Conservation (phyloP, 30 jellyfish, hydroid and myxozoan genomes). For the Hydra vulgaris region DNA sequence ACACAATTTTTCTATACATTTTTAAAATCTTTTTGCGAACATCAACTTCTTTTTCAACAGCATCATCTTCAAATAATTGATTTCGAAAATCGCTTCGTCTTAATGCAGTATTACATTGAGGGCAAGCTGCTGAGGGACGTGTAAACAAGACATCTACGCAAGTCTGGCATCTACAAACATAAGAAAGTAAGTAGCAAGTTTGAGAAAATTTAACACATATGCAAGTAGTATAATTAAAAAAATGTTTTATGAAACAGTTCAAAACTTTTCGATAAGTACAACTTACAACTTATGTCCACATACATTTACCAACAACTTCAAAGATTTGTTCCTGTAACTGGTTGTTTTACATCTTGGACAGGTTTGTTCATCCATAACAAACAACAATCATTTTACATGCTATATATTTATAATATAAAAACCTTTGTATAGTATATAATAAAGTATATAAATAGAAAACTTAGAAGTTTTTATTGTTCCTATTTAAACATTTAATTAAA, state of each 20-base stretch:
- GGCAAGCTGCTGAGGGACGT: slow-evolving; percentile 97
- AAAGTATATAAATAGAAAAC: too few species aligned
- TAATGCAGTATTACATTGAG: slow-evolving; percentile 82
- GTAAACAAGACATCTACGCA: slow-evolving; percentile 94
- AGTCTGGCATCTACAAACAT: slow-evolving; percentile 55
- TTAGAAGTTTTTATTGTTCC: too few species aligned
- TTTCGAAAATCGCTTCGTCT: slow-evolving; percentile 85
- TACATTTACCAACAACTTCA: slow-evolving; percentile 71
- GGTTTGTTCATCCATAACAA: slow-evolving; percentile 67
- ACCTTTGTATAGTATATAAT: too few species aligned
- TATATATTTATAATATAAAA: too few species aligned
- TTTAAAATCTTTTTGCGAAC: slow-evolving; percentile 60
- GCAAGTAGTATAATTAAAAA: neutral
- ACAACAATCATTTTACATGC: neutral
- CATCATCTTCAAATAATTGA: slow-evolving; percentile 79
- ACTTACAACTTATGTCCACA: slow-evolving; percentile 92
- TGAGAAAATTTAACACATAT: neutral
- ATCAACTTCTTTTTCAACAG: slow-evolving; percentile 89
- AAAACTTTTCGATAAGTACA: too few species aligned
- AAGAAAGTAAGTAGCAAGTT: neutral
- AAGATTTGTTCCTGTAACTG: slow-evolving; percentile 67
- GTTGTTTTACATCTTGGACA: slow-evolving; percentile 95
- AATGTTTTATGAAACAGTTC: too few species aligned
- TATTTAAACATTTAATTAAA: too few species aligned
- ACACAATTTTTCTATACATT: slow-evolving; percentile 26